Evolutionary conservation across 2,888 invertebrate species (phyloP).

Genomic region (Acronicta psi): DNA sequence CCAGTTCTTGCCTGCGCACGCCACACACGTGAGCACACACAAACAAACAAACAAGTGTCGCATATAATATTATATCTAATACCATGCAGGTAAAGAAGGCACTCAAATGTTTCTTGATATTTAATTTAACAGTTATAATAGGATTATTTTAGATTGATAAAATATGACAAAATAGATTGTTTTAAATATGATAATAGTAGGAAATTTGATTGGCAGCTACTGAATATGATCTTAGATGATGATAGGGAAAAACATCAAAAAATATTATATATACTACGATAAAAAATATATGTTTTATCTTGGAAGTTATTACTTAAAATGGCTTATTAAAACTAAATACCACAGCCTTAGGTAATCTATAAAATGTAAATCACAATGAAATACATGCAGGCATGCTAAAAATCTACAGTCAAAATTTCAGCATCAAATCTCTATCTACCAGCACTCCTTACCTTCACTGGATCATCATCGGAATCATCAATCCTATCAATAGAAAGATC

Average conservation of each 20-base stretch:
- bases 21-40: slow-evolving; percentile 87
- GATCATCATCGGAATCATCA: slow-evolving; percentile 82
- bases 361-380: slow-evolving; percentile 5
- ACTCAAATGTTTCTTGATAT: not conserved
- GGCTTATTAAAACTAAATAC: too few relatives aligned
- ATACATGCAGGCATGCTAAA: slow-evolving; percentile 20
- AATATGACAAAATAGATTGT: too few relatives aligned
- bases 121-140: too few relatives aligned
- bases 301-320: too few relatives aligned
- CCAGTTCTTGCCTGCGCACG: slow-evolving; percentile 91
- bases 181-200: too few relatives aligned
- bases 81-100: slow-evolving; percentile 40
- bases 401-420: slow-evolving; percentile 16
- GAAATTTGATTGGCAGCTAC: too few relatives aligned
- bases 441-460: slow-evolving; percentile 73
- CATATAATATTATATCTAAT: slow-evolving; percentile 43
- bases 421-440: slow-evolving; percentile 18
- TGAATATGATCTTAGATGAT: too few relatives aligned
- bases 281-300: too few relatives aligned
- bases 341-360: not conserved
- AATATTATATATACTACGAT: too few relatives aligned
- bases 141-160: not conserved
- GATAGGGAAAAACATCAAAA: too few relatives aligned
- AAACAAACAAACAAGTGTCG: slow-evolving; percentile 68
- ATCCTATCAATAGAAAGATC: slow-evolving; percentile 82